Base-by-base conservation (phyloP, 2,797 vertebrate genomes). In the Peromyscus attwateri region DNA sequence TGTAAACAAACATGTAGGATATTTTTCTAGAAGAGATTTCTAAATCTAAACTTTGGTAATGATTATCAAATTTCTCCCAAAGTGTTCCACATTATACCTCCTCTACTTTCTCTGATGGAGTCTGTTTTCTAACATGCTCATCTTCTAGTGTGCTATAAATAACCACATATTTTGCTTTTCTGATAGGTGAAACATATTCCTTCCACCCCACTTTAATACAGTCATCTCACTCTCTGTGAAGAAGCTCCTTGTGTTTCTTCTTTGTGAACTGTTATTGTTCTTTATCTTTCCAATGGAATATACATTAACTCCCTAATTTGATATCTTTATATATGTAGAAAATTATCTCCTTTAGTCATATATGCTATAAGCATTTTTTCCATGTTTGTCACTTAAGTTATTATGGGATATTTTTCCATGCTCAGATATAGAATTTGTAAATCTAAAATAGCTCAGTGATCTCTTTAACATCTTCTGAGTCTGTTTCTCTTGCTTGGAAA, bases 401-500 rank as follows among this genome's bases (percentile, higher is more conserved):
- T 25, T 31, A 60, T 70, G n/a, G 23, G 5, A 25, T 70, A 60
- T 85, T 81, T 93, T 85, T 89, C 31, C 68, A 79, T 37, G 34
- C 6, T 82, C 16, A 88, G 79, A 79, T 62, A 2, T 60, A 52
- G 75, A 89, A 76, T 46, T 95, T 90, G 0, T 17, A 66, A 62
- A 31, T 71, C 71, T 95, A 29, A 91, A 80, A 76, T 81, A 40
- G 40, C 21, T 73, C 49, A 60, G 1, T 77, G 16, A n/a, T 11
- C 9, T 91, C 8, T 71, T 83, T 80, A 64, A 75, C 31, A 40
- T 75, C 5, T 27, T 73, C 12, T 71, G 43, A 43, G 0, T 66
- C 89, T 95, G 46, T 81, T 11, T 91, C 77, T 95, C 81, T 90
- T 87, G 9, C 25, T 71, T 87, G 68, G 34, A 87, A 55, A 55